A percentile compares a stretch with the other conserved stretches of the same genome.
Conservation (phyloP, 2,888 invertebrate species). For the Nemoura dubitans region DNA sequence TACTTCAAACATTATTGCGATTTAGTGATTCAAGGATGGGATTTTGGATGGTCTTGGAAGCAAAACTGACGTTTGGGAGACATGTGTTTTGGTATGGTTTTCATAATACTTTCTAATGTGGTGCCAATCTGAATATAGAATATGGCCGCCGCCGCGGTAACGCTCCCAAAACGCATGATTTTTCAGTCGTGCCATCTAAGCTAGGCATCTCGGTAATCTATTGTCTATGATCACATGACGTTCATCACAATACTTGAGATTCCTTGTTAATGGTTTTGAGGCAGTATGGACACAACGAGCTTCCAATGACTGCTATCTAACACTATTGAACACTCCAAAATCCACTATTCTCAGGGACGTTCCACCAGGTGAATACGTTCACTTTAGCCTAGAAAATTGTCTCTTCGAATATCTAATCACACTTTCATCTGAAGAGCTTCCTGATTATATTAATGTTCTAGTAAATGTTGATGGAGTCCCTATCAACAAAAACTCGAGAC, state of each 20-base stretch:
- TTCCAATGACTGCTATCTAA: conserved; percentile 31
- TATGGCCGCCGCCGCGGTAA: too few species aligned
- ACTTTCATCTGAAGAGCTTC: neutral
- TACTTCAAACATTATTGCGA: too few species aligned
- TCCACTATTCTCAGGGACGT: neutral
- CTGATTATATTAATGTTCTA: neutral
- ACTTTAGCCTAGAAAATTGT: conserved; percentile 40
- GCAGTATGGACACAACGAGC: conserved; percentile 1
- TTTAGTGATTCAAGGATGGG: too few species aligned
- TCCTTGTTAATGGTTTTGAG: conserved; percentile 8
- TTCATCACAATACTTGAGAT: neutral
- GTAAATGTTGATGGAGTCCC: conserved; percentile 49
- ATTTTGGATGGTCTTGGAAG: too few species aligned
- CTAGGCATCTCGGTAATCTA: too few species aligned
- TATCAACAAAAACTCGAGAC: conserved; percentile 47
- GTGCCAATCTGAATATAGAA: too few species aligned
- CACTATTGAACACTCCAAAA: conserved; percentile 31
- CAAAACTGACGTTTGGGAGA: too few species aligned
- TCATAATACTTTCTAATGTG: too few species aligned
- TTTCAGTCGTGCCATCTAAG: too few species aligned
- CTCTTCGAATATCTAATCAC: neutral
- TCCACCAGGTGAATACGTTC: conserved; percentile 16
- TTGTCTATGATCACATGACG: too few species aligned
- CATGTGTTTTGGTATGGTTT: too few species aligned
- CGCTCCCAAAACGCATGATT: too few species aligned